A percentile compares a stretch with the other conserved stretches of the same genome.
Conservation (phyloP, 35 echinoderm and acorn worm genomes). For the Ophiothrix spiculata region DNA sequence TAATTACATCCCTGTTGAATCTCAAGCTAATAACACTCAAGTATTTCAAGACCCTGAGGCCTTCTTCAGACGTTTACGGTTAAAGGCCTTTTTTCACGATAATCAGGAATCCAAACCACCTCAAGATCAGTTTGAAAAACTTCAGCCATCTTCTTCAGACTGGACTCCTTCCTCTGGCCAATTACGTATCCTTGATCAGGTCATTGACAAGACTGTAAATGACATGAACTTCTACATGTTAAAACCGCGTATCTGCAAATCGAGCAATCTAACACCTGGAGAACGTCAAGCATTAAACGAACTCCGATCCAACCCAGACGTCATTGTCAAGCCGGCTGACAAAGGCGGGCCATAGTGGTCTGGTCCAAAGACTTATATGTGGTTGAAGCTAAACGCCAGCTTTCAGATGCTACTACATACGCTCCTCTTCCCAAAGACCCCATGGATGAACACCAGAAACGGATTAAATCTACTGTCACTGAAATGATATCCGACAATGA, state of each 20-base stretch:
- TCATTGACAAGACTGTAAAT: not conserved
- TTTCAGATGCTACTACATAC: not conserved
- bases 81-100: too few relatives aligned
- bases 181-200: too few relatives aligned
- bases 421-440: too few relatives aligned
- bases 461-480: too few relatives aligned
- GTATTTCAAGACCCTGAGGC: not conserved
- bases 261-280: not conserved
- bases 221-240: not conserved
- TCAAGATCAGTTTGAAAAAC: too few relatives aligned
- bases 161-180: not conserved
- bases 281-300: not conserved
- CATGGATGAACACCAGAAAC: too few relatives aligned
- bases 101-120: not conserved
- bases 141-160: too few relatives aligned
- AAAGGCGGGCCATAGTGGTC: not conserved
- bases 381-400: not conserved
- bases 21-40: not conserved
- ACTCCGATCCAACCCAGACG: not conserved
- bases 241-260: not conserved
- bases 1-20: too few relatives aligned
- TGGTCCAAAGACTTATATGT: not conserved
- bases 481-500: too few relatives aligned
- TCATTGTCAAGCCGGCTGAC: not conserved
- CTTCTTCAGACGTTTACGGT: not conserved